These are phyloP conservation scores for Drosophila ironensis DNA, from an alignment of 1,140 invertebrate genomes.

Conservation along the genomic window DNA sequence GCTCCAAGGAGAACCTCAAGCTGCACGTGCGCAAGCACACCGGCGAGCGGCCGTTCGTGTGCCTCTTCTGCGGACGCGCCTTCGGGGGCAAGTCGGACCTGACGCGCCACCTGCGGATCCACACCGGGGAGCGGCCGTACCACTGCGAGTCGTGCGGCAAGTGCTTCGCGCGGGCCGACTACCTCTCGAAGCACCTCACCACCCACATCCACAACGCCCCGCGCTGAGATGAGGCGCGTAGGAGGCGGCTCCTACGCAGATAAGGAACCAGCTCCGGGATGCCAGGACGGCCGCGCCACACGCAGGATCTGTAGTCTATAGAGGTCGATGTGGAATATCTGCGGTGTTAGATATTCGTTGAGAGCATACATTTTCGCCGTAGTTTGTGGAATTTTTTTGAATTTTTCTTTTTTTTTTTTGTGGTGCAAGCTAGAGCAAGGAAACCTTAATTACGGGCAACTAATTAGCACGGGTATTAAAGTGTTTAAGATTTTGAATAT, in stretches of 20 bases:
- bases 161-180: slow-evolving; percentile 93
- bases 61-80: slow-evolving; percentile 91
- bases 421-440: slow-evolving; percentile 17
- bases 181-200: slow-evolving; percentile 94
- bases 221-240: slow-evolving; percentile 83
- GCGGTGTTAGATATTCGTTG: slow-evolving; percentile 26
- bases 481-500: slow-evolving; percentile 58
- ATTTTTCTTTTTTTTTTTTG: slow-evolving; percentile 30
- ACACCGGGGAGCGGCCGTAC: slow-evolving; percentile 91
- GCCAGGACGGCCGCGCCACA: too few relatives aligned
- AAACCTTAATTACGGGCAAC: slow-evolving; percentile 29
- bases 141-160: slow-evolving; percentile 95
- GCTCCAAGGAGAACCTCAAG: slow-evolving; percentile 94
- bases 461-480: slow-evolving; percentile 74
- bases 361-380: not conserved
- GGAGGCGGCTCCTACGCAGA: slow-evolving; percentile 82
- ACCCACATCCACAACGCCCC: slow-evolving; percentile 91
- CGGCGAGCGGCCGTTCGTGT: slow-evolving; percentile 93
- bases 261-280: slow-evolving; percentile 47
- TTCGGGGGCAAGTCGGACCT: slow-evolving; percentile 94
- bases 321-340: slow-evolving; percentile 36
- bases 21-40: slow-evolving; percentile 94
- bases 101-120: slow-evolving; percentile 92
- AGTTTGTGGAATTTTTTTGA: slow-evolving; percentile 1
- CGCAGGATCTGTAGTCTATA: too few relatives aligned